phyloP scores from a whole-genome alignment of 2,888 invertebrate genomes.

The Linnaemya tessellans region DNA sequence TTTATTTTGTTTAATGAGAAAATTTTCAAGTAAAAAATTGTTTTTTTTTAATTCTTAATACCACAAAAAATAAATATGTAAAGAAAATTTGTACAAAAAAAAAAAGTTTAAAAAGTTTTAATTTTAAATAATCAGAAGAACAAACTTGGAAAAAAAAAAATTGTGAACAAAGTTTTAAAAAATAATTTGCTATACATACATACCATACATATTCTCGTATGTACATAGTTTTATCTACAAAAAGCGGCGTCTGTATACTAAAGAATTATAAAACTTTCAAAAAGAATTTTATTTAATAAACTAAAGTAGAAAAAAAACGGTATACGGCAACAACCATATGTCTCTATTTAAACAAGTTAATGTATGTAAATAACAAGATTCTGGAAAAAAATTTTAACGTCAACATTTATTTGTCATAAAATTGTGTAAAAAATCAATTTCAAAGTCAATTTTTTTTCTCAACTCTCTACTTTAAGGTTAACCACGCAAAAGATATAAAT shows the following conservation, averaged over 20 bases:
- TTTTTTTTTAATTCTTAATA: no score
- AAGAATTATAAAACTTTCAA: conserved; percentile 41
- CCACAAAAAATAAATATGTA: background rate
- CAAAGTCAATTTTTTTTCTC: conserved; percentile 66
- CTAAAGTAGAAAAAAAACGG: background rate
- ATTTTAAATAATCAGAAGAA: no score
- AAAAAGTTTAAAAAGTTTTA: background rate
- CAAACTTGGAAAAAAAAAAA: background rate
- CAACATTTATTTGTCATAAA: conserved; percentile 61
- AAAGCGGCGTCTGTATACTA: conserved; percentile 40
- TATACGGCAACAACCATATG: conserved; percentile 33
- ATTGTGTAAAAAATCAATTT: conserved; percentile 63
- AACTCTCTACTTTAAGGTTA: conserved; percentile 66
- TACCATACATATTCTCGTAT: background rate
- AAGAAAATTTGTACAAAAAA: background rate
- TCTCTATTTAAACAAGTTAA: conserved; percentile 28
- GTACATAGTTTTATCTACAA: background rate
- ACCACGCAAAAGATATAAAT: conserved; percentile 51
- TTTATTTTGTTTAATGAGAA: conserved; percentile 31
- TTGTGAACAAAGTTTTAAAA: background rate
- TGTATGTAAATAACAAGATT: conserved; percentile 17
- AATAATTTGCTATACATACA: background rate
- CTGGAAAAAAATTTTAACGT: conserved; percentile 24
- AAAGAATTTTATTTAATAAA: conserved; percentile 15
- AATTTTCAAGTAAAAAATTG: background rate